phyloP scores from a whole-genome alignment of 2,113 vertebrate genomes.

The Coreoperca whiteheadi region DNA sequence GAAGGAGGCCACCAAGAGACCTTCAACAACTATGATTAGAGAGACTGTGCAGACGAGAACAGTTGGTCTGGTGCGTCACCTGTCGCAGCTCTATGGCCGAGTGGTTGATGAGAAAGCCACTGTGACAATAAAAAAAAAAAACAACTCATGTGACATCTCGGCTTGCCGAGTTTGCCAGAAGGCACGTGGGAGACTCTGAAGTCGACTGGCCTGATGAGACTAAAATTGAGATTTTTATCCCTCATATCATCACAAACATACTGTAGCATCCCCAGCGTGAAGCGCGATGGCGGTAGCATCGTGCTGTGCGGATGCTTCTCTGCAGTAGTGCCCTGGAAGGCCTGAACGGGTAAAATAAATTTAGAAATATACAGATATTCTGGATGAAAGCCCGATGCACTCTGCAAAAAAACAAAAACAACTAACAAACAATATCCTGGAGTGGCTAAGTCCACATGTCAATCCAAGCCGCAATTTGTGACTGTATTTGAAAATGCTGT shows the following conservation, averaged over 20 bases:
- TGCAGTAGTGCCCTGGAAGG: neutral
- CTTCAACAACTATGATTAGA: neutral
- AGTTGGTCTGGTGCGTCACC: neutral
- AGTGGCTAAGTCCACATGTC: neutral
- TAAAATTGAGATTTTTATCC: neutral
- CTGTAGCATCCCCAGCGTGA: neutral
- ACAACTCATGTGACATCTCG: neutral
- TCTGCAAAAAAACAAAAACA: neutral
- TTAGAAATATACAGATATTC: neutral
- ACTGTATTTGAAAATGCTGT: neutral
- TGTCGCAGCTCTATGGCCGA: slow-evolving; percentile 9
- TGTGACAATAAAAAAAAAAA: too few species aligned
- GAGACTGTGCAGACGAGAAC: neutral
- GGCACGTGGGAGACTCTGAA: neutral
- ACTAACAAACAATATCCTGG: neutral
- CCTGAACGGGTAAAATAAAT: neutral
- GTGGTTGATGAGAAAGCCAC: neutral
- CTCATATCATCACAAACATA: slow-evolving; percentile 7
- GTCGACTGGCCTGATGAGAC: neutral
- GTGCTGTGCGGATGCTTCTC: neutral
- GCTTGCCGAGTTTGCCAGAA: slow-evolving; percentile 19
- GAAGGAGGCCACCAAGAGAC: neutral
- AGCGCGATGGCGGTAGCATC: neutral
- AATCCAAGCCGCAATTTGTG: neutral
- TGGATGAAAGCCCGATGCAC: neutral